These are phyloP conservation scores for Dryobota labecula DNA, from an alignment of 2,888 invertebrate species.

Conservation along the genomic window DNA sequence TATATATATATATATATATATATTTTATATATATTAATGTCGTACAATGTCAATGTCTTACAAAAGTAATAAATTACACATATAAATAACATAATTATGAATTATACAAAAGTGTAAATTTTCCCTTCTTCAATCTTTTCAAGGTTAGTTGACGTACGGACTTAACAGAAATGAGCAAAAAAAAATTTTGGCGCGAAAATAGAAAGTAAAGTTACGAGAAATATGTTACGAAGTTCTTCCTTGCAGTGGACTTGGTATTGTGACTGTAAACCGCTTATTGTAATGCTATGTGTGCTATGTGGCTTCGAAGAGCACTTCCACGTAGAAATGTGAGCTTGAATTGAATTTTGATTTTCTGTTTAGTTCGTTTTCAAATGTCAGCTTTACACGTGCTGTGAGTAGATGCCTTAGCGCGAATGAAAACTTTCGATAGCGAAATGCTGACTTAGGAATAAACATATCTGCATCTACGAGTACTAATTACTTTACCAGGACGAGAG, in stretches of 20 bases:
- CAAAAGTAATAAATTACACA: not conserved
- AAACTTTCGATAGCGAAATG: no score
- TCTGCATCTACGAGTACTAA: no score
- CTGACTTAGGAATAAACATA: no score
- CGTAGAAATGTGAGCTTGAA: conserved; percentile 12
- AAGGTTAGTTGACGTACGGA: not conserved
- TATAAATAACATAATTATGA: not conserved
- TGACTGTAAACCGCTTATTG: conserved; percentile 42
- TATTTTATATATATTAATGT: no score
- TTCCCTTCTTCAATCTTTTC: not conserved
- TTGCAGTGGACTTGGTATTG: conserved; percentile 11
- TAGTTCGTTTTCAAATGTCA: conserved; percentile 20
- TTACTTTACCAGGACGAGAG: no score
- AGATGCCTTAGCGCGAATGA: not conserved
- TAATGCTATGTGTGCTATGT: conserved; percentile 5
- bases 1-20: no score
- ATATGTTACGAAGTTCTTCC: not conserved
- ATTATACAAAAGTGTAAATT: not conserved
- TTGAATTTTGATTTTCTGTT: conserved; percentile 24
- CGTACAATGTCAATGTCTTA: not conserved
- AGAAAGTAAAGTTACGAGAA: no score
- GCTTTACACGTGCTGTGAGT: not conserved
- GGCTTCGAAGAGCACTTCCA: conserved; percentile 25
- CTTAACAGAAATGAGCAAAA: no score
- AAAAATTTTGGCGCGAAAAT: no score